phyloP scores from a whole-genome alignment of 2,888 invertebrate genomes.

The Ethmia dodecea region DNA sequence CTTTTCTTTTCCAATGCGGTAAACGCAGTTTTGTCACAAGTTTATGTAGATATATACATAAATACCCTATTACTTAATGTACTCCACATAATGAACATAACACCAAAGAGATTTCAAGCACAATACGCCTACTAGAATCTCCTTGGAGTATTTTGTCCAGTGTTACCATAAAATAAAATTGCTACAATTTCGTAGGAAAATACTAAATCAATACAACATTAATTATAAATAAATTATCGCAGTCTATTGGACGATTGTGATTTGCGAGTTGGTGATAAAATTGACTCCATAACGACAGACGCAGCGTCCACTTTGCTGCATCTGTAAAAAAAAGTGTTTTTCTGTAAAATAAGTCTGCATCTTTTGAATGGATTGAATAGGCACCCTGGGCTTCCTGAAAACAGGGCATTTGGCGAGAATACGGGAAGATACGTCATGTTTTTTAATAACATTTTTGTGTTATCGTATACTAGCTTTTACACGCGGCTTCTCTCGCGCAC shows the following conservation, averaged over 20 bases:
- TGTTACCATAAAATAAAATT: slow-evolving; percentile 1
- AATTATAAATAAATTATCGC: slow-evolving; percentile 17
- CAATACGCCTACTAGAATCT: background rate
- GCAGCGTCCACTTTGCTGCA: slow-evolving; percentile 61
- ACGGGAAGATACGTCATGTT: too few relatives aligned
- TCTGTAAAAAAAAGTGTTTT: slow-evolving; percentile 29
- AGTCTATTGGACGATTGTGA: slow-evolving; percentile 26
- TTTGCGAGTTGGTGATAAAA: slow-evolving; percentile 45
- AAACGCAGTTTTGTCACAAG: too few relatives aligned
- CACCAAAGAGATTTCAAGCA: background rate
- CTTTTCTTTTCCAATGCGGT: background rate
- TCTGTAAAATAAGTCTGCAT: background rate
- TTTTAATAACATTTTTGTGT: too few relatives aligned
- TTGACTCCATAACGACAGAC: slow-evolving; percentile 49
- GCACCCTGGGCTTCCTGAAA: too few relatives aligned
- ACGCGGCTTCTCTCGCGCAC: too few relatives aligned
- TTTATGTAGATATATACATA: background rate
- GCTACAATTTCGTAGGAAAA: background rate
- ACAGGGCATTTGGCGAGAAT: too few relatives aligned
- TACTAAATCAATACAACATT: background rate
- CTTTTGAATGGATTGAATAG: too few relatives aligned
- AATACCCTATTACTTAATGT: background rate
- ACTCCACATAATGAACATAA: background rate
- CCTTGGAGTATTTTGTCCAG: background rate
- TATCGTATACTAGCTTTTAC: too few relatives aligned